Evolutionary conservation across 2,888 invertebrate genomes (phyloP).

Genomic region (Pseudococcus jackbeardsleyi): DNA sequence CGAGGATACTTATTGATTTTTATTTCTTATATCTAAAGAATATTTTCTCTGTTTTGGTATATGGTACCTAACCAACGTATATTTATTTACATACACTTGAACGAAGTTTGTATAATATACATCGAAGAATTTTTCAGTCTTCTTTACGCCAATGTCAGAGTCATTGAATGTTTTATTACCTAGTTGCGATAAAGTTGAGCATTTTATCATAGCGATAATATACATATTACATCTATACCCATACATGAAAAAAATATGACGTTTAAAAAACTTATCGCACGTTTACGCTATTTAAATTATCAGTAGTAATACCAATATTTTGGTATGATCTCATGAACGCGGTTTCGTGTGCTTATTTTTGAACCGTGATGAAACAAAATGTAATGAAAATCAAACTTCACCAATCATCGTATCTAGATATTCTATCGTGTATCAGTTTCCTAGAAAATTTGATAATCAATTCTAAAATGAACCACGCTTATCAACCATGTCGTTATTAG

Average conservation of each 20-base stretch:
- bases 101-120: neutral
- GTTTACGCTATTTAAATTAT: neutral
- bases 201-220: neutral
- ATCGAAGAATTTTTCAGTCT: neutral
- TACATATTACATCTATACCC: neutral
- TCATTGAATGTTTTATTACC: slow-evolving; percentile 3
- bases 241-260: neutral
- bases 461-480: neutral
- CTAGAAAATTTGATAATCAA: neutral
- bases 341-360: neutral
- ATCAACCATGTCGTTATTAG: neutral
- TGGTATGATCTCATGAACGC: neutral
- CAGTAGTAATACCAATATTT: neutral
- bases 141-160: neutral
- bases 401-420: no score
- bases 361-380: neutral
- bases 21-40: neutral
- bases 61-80: neutral
- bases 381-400: neutral
- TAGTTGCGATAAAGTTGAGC: neutral
- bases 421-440: neutral
- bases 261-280: neutral
- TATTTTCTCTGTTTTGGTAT: neutral
- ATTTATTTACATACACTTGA: neutral
- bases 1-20: neutral